Percentiles rank a stretch among this genome's conserved stretches.
Evolutionary conservation across 2,113 vertebrate genomes (phyloP).

Genomic region (Clarias magur): DNA sequence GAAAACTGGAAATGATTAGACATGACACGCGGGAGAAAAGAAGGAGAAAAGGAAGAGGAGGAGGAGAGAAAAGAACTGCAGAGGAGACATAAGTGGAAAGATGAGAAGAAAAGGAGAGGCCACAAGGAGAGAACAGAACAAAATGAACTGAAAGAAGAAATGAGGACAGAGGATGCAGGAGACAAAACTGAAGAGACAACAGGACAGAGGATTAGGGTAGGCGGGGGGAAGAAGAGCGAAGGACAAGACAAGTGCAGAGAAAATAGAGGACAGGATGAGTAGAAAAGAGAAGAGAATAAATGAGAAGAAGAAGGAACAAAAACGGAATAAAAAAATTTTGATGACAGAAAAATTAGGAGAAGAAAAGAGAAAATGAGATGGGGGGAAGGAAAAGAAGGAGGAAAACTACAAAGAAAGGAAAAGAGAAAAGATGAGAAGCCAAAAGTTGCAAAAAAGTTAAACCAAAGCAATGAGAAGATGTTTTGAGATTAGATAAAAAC

Average conservation of each 20-base stretch:
- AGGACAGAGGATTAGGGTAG: background rate
- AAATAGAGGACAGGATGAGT: too few relatives aligned
- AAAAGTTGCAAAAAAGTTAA: background rate
- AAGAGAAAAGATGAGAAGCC: background rate
- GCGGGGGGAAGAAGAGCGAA: background rate
- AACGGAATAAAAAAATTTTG: too few relatives aligned
- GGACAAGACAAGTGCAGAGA: too few relatives aligned
- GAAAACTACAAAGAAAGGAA: background rate
- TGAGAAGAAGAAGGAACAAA: background rate
- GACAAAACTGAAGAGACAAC: background rate
- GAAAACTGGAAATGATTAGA: background rate
- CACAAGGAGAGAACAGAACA: background rate
- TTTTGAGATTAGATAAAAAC: too few relatives aligned
- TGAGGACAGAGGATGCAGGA: slow-evolving; percentile 12
- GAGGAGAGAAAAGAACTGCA: background rate
- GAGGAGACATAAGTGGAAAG: background rate
- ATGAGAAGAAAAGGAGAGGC: slow-evolving; percentile 22
- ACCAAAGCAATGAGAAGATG: slow-evolving; percentile 21
- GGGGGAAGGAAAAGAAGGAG: background rate
- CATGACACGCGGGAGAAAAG: background rate
- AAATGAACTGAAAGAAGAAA: background rate
- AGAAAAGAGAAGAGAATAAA: background rate
- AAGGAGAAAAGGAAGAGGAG: background rate
- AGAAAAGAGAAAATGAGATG: slow-evolving; percentile 21
- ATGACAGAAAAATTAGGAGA: slow-evolving; percentile 4